Conservation (phyloP, 2,797 vertebrate genomes). For the Melanotaenia parkinsoni region DNA sequence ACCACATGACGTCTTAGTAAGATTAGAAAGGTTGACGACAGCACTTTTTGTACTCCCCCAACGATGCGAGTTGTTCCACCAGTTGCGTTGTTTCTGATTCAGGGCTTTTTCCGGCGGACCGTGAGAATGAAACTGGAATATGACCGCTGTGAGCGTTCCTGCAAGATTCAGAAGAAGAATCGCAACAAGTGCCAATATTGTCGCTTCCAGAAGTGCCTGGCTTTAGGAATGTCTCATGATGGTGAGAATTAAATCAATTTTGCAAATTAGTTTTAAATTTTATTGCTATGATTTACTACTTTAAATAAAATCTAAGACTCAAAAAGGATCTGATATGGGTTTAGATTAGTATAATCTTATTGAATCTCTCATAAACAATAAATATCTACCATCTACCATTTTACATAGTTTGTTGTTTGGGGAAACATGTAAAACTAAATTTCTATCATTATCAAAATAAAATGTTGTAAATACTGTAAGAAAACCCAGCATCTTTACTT, state of each 20-base stretch:
- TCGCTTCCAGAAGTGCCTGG: conserved; percentile 99
- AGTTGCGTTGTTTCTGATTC: conserved; percentile 7
- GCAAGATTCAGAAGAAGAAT: conserved; percentile 99
- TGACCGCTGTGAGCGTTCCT: conserved; percentile 93
- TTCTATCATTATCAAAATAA: neutral
- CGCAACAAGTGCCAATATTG: conserved; percentile 99
- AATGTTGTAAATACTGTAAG: neutral
- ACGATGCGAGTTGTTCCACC: conserved; percentile 3
- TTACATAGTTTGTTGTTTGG: neutral
- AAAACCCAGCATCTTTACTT: neutral
- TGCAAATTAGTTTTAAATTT: neutral
- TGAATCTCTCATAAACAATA: neutral
- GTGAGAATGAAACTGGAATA: conserved; percentile 99
- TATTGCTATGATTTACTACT: neutral
- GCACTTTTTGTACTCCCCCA: neutral
- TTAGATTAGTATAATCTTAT: neutral
- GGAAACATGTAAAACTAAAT: neutral
- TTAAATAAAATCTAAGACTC: neutral
- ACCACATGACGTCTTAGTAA: neutral
- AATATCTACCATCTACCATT: neutral
- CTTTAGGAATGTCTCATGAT: conserved; percentile 97
- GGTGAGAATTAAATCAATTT: conserved; percentile 83
- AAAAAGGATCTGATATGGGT: neutral
- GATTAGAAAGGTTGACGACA: neutral
- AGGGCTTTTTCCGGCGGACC: conserved; percentile 98